Evolutionary conservation across 2,888 invertebrate species (phyloP).

Genomic region (Furcula furcula): DNA sequence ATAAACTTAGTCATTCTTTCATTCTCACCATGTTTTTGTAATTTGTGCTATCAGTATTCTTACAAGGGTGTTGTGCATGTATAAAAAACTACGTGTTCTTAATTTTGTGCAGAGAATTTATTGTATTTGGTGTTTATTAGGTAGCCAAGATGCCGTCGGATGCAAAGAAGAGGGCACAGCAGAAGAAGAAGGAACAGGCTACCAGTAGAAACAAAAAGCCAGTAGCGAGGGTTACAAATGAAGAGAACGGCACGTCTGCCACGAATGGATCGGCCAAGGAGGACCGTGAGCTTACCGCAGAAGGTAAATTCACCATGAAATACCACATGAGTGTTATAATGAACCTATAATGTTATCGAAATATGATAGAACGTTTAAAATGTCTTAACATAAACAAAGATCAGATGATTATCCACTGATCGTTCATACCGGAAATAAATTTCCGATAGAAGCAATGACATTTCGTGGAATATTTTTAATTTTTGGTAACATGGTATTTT

Average conservation of each 20-base stretch:
- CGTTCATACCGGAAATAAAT: not conserved
- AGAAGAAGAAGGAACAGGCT: conserved; percentile 97
- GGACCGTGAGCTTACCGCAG: conserved; percentile 85
- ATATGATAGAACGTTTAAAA: no score
- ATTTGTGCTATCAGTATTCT: not conserved
- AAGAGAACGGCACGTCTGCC: conserved; percentile 77
- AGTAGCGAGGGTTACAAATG: conserved; percentile 74
- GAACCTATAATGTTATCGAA: no score
- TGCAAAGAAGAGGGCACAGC: conserved; percentile 98
- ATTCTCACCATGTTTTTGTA: conserved; percentile 1
- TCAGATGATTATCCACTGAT: not conserved
- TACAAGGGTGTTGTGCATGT: not conserved
- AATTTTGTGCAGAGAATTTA: conserved; percentile 20
- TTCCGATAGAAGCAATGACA: not conserved
- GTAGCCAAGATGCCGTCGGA: conserved; percentile 95
- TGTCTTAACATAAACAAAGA: conserved; percentile 7
- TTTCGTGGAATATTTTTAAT: no score
- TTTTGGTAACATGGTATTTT: no score
- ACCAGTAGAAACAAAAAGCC: conserved; percentile 85
- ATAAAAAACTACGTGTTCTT: not conserved
- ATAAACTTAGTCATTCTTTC: conserved; percentile 5
- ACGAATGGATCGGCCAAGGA: conserved; percentile 61
- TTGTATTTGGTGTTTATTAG: conserved; percentile 35
- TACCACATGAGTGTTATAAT: no score
- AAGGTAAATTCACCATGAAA: no score